phyloP scores from a whole-genome alignment of 1,140 invertebrate species.

The Drosophila arawakana region DNA sequence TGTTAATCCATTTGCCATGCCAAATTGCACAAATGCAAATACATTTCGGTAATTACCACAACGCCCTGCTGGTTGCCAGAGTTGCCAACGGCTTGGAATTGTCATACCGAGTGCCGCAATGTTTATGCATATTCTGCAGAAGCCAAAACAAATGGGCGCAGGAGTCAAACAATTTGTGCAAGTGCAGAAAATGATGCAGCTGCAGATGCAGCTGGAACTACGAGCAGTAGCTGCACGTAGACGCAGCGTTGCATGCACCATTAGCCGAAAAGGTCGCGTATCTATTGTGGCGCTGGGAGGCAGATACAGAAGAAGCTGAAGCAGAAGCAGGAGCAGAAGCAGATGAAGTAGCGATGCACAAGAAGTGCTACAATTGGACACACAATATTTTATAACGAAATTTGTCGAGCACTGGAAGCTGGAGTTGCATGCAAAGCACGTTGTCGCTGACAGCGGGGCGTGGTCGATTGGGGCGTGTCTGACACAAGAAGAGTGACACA shows the following conservation, averaged over 20 bases:
- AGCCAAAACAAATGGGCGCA: slow-evolving; percentile 17
- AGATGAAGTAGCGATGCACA: neutral
- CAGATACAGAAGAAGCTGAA: slow-evolving; percentile 35
- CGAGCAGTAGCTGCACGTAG: slow-evolving; percentile 47
- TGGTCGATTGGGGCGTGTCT: slow-evolving; percentile 36
- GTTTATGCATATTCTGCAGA: slow-evolving; percentile 14
- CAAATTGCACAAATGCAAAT: neutral
- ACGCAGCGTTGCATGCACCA: slow-evolving; percentile 48
- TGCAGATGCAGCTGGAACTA: neutral
- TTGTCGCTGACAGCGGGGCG: slow-evolving; percentile 69
- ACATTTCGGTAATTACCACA: neutral
- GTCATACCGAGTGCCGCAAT: slow-evolving; percentile 1
- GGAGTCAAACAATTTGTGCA: slow-evolving; percentile 19
- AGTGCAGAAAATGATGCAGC: neutral
- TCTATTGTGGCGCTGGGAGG: slow-evolving; percentile 75
- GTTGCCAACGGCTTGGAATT: neutral
- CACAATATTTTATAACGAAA: slow-evolving; percentile 65
- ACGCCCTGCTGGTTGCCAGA: neutral
- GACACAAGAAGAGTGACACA: slow-evolving; percentile 49
- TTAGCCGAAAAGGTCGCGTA: slow-evolving; percentile 50
- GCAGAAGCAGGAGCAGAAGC: too few relatives aligned
- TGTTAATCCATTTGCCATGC: neutral
- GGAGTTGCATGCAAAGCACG: slow-evolving; percentile 70
- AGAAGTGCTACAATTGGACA: slow-evolving; percentile 42
- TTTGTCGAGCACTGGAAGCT: slow-evolving; percentile 32